phyloP scores from a whole-genome alignment of 1,140 invertebrate species.

The Euwallacea similis region DNA sequence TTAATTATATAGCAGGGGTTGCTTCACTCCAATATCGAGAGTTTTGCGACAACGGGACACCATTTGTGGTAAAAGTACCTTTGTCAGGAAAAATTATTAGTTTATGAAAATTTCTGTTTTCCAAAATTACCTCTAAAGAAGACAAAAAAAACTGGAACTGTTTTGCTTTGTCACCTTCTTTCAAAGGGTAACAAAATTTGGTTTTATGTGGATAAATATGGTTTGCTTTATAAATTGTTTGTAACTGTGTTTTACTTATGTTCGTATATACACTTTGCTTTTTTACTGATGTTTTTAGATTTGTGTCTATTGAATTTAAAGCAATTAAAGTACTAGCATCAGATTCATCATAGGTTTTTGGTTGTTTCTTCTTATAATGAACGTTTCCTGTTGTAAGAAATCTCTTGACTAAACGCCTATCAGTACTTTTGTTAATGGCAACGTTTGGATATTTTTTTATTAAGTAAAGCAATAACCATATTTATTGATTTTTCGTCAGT shows the following conservation, averaged over 20 bases:
- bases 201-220: too few relatives aligned
- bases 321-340: slow-evolving; percentile 11
- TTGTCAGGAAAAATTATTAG: too few relatives aligned
- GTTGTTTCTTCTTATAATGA: background rate
- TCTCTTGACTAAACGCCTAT: slow-evolving; percentile 37
- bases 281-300: background rate
- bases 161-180: slow-evolving; percentile 22
- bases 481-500: slow-evolving; percentile 5
- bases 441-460: slow-evolving; percentile 39
- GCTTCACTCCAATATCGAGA: background rate
- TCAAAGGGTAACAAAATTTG: too few relatives aligned
- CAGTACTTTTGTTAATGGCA: slow-evolving; percentile 17
- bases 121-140: slow-evolving; percentile 23
- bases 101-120: slow-evolving; percentile 31
- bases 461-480: background rate
- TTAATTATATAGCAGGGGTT: background rate
- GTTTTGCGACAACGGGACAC: background rate
- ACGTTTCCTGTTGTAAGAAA: slow-evolving; percentile 21
- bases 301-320: slow-evolving; percentile 5
- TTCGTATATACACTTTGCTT: background rate
- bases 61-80: too few relatives aligned
- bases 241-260: slow-evolving; percentile 19
- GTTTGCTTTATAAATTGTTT: slow-evolving; percentile 18
- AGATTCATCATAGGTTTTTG: background rate
- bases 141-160: slow-evolving; percentile 20